Base-by-base conservation (phyloP, 2,888 invertebrate genomes). In the Meloe dianella region DNA sequence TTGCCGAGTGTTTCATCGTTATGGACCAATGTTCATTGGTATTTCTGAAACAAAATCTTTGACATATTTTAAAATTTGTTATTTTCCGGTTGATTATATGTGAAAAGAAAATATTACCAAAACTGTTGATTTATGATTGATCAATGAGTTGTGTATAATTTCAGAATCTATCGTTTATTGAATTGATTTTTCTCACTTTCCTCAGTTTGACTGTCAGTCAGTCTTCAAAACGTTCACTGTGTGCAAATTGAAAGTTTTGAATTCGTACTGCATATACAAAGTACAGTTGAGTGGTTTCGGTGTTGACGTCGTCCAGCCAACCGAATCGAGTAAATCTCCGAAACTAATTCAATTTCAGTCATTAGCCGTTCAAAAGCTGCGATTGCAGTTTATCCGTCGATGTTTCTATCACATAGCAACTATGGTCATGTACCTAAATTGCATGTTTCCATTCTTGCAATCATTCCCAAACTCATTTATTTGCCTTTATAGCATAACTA, bases 281-380 rank as follows among this genome's bases (percentile, higher is more conserved):
- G n/a, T 51, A 51, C 47, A 51, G 51, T 22, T 22, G 51, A 22
- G 22, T 51, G 51, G 51, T 51, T 51, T 22, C 22, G 51, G 51
- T 51, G 51, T 51, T 51, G 51, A 51, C 22, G 20, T 20, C 22
- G 51, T 51, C 51, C 51, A 51, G 20, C 22, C 51, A 51, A 51
- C 22, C 22, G 22, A 22, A 66, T 57, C 64, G 71, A 65, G 66
- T 70, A 72, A 74, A 74, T 74, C 71, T 68, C 65, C 63, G 64
- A 56, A 68, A 70, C 68, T 74, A 72, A 71, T 74, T 72, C 74
- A 72, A 74, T 74, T 74, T 74, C 70, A 69, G 69, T 70, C 68
- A 66, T 58, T 66, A 68, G 64, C 74, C 38, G 62, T 69, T 69
- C 68, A 66, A 68, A 69, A 67, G 68, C 70, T 69, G 69, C 68